Evolutionary conservation across 2,113 vertebrate species (phyloP), one percentile per base, ranked within the genome.

Genomic region (Scalopus aquaticus): DNA sequence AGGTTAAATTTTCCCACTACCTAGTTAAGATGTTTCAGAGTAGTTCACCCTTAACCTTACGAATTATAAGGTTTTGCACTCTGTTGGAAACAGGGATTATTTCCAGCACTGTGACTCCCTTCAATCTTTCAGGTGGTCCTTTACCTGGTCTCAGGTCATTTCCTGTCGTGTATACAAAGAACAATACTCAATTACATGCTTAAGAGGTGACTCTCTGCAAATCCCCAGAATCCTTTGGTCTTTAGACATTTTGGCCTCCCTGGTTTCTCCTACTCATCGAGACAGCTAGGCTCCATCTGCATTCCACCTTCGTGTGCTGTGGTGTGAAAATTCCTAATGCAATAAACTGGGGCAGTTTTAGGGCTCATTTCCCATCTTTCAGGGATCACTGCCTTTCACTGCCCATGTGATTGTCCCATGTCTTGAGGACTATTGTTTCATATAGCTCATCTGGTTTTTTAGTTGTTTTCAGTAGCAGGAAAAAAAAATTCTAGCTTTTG

Each of bases 401-500:
- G 64, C 37, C 65, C 83, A n/a, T n/a, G n/a, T n/a, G 49, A 39
- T 85, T n/a, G 32, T 44, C 56, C 56, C 24, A 2, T 58, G 28
- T 88, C 39, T 58, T 95, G 46, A 79, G 64, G 82, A 54, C 46
- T 73, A 22, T 46, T 67, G 3, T 60, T 83, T 79, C 49, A 60
- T 77, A 11, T 67, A 39, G 85, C 70, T 76, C 89, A 51, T 42
- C 20, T 39, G 30, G 0, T n/a, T 51, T 84, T 84, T 54, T 28
- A 51, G 51, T 72, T 93, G 30, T 69, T 90, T 95, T 5, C 6
- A 37, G 20, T 89, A 42, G 67, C 37, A 82, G n/a, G 87, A 58
- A 58, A 64, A 74, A 56, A 95, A 74, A 56, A 95, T 74, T 78
- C 17, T 20, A 62, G 64, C 37, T 79, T 90, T 70, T 83, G 20